Conservation (phyloP, 2,797 vertebrate species). For the Diplodus sargus region DNA sequence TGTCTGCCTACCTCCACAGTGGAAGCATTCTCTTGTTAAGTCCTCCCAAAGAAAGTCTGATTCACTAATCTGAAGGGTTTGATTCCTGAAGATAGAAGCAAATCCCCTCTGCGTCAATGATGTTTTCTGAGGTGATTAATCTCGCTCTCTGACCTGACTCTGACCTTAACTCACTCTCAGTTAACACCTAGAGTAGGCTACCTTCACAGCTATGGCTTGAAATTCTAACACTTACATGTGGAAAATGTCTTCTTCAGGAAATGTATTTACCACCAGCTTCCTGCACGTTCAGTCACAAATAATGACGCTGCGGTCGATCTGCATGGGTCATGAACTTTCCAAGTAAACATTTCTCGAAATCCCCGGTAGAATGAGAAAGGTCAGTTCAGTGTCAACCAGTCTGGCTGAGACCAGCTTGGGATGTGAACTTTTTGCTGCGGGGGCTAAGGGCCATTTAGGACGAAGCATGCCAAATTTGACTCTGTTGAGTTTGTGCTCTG, state of each 20-base stretch:
- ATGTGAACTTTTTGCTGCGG: slow-evolving; percentile 73
- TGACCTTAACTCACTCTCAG: neutral
- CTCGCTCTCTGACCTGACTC: slow-evolving; percentile 30
- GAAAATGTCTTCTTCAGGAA: slow-evolving; percentile 43
- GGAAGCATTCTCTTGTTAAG: neutral
- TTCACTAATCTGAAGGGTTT: slow-evolving; percentile 6
- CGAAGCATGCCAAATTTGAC: slow-evolving; percentile 66
- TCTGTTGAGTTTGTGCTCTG: slow-evolving; percentile 56
- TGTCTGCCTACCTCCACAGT: slow-evolving; percentile 20
- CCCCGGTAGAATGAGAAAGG: slow-evolving; percentile 76
- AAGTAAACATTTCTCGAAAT: slow-evolving; percentile 80
- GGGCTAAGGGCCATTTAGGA: slow-evolving; percentile 68
- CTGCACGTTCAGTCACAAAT: slow-evolving; percentile 50
- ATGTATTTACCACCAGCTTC: slow-evolving; percentile 53
- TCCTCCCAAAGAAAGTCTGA: neutral
- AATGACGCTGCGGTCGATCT: slow-evolving; percentile 66
- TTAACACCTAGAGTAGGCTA: neutral
- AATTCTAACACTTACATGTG: slow-evolving; percentile 9
- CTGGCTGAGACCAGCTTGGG: slow-evolving; percentile 73
- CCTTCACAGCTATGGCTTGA: neutral
- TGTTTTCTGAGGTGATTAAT: slow-evolving; percentile 27
- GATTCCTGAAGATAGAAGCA: neutral
- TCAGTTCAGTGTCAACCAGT: slow-evolving; percentile 72
- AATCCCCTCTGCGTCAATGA: neutral
- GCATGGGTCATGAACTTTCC: slow-evolving; percentile 77